Evolutionary conservation across 2,113 vertebrate genomes (phyloP).

Genomic region (Tachycineta bicolor): DNA sequence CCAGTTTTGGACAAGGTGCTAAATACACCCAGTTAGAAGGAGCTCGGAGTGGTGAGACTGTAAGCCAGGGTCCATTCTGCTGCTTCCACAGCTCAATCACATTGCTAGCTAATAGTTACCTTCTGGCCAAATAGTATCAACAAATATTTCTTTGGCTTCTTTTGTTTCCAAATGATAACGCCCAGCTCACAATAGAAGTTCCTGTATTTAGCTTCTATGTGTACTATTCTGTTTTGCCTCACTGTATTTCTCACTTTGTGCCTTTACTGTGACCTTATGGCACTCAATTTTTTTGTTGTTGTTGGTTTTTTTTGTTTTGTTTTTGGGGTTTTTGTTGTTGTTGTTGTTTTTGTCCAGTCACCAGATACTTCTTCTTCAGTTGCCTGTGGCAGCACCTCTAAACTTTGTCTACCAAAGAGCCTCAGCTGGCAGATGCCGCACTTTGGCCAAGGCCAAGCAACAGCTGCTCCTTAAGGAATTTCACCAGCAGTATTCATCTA

Average conservation of each 20-base stretch:
- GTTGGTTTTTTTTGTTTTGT: too few species aligned
- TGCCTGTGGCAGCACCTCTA: rapidly evolving
- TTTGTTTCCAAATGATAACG: not conserved
- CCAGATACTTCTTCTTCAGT: not conserved
- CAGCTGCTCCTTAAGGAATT: not conserved
- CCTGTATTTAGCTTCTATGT: not conserved
- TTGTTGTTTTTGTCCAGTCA: not conserved
- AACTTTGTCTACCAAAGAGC: not conserved
- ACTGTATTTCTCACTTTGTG: not conserved
- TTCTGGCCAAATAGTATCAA: rapidly evolving
- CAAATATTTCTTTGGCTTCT: not conserved
- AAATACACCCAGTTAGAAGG: not conserved
- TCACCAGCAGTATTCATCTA: not conserved
- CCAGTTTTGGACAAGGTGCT: not conserved
- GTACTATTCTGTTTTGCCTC: not conserved
- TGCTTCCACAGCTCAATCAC: not conserved
- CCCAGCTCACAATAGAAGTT: not conserved
- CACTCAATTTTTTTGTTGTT: too few species aligned
- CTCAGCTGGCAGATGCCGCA: not conserved
- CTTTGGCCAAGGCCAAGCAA: not conserved
- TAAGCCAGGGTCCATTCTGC: not conserved
- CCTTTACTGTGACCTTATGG: not conserved
- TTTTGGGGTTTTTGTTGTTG: too few species aligned
- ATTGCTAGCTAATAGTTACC: not conserved
- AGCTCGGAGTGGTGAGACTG: not conserved